Conservation (phyloP, 2,113 vertebrate genomes). For the Microtus oregoni region DNA sequence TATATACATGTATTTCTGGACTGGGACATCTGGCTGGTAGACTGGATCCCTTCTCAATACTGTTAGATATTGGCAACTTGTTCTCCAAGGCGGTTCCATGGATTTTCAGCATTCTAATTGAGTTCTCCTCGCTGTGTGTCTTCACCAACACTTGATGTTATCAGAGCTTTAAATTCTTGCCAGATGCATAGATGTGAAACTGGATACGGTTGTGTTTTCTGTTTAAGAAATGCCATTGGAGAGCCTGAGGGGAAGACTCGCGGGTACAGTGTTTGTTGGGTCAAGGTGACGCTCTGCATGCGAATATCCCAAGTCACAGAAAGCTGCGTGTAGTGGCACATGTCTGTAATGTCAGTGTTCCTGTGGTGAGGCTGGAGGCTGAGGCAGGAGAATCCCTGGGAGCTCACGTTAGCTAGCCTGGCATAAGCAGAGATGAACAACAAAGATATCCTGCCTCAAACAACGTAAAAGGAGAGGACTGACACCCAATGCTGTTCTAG, state of each 20-base stretch:
- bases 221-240: not conserved
- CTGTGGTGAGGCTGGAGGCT: not conserved
- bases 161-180: not conserved
- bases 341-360: not conserved
- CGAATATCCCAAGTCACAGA: not conserved
- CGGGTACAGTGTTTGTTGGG: not conserved
- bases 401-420: not conserved
- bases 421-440: not conserved
- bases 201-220: not conserved
- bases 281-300: not conserved
- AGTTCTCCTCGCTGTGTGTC: not conserved
- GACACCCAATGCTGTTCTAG: not conserved
- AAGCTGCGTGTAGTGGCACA: no score
- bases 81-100: not conserved
- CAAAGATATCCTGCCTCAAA: not conserved
- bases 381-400: not conserved
- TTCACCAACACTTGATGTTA: slow-evolving; percentile 4
- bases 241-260: not conserved
- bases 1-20: not conserved
- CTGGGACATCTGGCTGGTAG: not conserved
- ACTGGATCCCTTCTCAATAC: not conserved
- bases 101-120: not conserved
- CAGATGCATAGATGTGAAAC: not conserved
- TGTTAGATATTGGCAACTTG: not conserved
- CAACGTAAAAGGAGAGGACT: not conserved